phyloP scores from a whole-genome alignment of 2,797 vertebrate genomes.

The Numenius phaeopus region DNA sequence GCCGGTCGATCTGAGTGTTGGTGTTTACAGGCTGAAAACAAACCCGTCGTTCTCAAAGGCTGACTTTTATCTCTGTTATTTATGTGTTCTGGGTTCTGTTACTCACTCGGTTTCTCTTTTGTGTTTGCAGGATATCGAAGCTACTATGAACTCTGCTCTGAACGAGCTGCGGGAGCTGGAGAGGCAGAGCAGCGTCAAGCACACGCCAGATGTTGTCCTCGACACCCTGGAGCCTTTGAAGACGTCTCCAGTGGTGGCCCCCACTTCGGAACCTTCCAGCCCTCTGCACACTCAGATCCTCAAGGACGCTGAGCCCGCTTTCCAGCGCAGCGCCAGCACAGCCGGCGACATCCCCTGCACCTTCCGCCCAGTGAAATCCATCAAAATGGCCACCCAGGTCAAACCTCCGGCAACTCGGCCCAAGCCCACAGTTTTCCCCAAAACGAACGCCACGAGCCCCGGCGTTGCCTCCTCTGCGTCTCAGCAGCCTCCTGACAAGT shows the following conservation, averaged over 20 bases:
- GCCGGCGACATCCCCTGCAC: conserved; percentile 95
- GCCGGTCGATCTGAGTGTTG: rapidly evolving
- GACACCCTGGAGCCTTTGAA: conserved; percentile 98
- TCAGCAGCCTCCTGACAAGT: conserved; percentile 91
- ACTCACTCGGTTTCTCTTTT: not conserved
- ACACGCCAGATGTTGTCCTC: conserved; percentile 94
- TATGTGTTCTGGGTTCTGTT: not conserved
- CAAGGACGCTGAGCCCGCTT: conserved; percentile 85
- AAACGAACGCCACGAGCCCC: conserved; percentile 83
- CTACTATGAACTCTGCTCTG: conserved; percentile 90
- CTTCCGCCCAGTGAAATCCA: conserved; percentile 89
- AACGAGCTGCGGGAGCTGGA: conserved; percentile 93
- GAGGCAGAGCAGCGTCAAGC: conserved; percentile 91
- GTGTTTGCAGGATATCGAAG: conserved; percentile 89
- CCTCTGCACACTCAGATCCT: conserved; percentile 94
- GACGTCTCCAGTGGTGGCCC: conserved; percentile 84
- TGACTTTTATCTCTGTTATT: rapidly evolving
- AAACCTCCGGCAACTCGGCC: conserved; percentile 91
- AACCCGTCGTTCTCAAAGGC: rapidly evolving
- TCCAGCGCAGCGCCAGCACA: conserved; percentile 95
- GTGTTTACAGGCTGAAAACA: not conserved
- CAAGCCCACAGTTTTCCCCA: conserved; percentile 94
- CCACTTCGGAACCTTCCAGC: conserved; percentile 94
- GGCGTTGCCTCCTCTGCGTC: conserved; percentile 88
- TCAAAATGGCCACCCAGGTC: conserved; percentile 78